Evolutionary conservation across 2,797 vertebrate genomes (phyloP).

Genomic region (Gambelia wislizenii): DNA sequence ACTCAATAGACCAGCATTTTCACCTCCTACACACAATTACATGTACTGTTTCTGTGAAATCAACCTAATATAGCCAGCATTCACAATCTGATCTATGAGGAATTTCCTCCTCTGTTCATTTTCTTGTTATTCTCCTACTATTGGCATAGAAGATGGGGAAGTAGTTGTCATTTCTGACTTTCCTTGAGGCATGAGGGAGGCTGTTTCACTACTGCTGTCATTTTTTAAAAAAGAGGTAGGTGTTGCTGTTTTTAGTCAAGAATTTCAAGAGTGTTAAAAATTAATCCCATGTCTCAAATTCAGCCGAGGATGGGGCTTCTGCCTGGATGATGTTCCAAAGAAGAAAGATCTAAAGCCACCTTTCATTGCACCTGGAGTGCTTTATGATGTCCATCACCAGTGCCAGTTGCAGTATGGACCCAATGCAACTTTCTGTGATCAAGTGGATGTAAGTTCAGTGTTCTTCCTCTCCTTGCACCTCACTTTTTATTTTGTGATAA

Average conservation of each 20-base stretch:
- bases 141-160: neutral
- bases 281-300: slow-evolving; percentile 45
- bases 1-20: neutral
- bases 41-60: neutral
- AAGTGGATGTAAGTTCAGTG: slow-evolving; percentile 89
- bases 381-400: slow-evolving; percentile 95
- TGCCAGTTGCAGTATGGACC: slow-evolving; percentile 97
- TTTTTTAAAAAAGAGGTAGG: neutral
- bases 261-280: neutral
- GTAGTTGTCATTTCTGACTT: neutral
- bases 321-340: slow-evolving; percentile 92
- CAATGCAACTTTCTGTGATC: slow-evolving; percentile 92
- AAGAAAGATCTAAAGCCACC: slow-evolving; percentile 91
- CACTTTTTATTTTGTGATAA: neutral
- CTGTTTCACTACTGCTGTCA: neutral
- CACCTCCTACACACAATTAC: neutral
- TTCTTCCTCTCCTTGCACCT: neutral
- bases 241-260: neutral
- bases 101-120: neutral
- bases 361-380: slow-evolving; percentile 89
- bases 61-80: neutral
- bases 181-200: neutral
- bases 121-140: neutral
- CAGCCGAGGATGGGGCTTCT: slow-evolving; percentile 97
- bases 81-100: neutral